phyloP scores from a whole-genome alignment of 2,888 invertebrate species.

The Siphonodentalium dalli region DNA sequence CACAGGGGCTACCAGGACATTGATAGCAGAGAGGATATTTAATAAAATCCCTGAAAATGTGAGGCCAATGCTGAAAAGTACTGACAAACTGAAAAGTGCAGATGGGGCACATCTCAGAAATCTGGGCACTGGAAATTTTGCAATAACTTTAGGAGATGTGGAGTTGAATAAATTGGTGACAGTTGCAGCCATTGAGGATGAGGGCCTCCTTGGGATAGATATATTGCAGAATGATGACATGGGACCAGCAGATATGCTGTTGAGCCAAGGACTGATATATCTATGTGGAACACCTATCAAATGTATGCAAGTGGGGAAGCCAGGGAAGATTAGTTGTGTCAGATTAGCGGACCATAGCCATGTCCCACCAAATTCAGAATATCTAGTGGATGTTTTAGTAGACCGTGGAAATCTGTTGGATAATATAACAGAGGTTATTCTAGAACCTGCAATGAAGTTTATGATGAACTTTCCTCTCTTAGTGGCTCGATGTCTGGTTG shows the following conservation, averaged over 20 bases:
- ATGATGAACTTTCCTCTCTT: not conserved
- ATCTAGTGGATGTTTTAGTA: conserved; percentile 6
- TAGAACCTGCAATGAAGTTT: not conserved
- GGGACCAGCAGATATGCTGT: not conserved
- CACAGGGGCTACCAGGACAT: too few relatives aligned
- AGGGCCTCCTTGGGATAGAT: conserved; percentile 1
- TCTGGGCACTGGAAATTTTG: not conserved
- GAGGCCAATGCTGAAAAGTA: not conserved
- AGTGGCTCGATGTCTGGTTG: not conserved
- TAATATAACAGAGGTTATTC: not conserved
- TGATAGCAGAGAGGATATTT: conserved; percentile 1
- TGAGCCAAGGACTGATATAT: not conserved
- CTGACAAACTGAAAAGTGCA: not conserved
- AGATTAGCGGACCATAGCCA: too few relatives aligned
- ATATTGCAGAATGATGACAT: not conserved
- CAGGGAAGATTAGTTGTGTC: too few relatives aligned
- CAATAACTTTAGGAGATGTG: not conserved
- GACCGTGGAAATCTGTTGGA: not conserved
- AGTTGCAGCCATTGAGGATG: conserved; percentile 2
- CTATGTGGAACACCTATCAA: not conserved
- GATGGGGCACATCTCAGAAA: not conserved
- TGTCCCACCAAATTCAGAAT: too few relatives aligned
- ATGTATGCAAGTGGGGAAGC: too few relatives aligned
- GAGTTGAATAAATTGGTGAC: not conserved
- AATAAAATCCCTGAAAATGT: not conserved